Conservation (phyloP, 2,113 vertebrate species). For the Cygnus buccinator region DNA sequence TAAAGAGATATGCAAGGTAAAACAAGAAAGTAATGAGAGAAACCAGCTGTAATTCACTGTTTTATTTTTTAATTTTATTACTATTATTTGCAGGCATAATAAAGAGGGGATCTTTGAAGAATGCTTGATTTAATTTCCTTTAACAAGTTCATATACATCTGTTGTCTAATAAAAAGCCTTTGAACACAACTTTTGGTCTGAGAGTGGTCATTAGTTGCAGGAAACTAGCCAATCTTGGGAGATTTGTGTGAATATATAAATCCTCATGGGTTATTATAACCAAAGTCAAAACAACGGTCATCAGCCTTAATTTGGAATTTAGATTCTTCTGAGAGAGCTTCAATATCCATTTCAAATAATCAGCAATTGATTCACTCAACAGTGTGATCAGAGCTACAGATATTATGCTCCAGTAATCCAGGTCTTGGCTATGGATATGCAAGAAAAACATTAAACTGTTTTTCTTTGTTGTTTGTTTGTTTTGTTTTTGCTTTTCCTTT, state of each 20-base stretch:
- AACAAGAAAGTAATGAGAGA: neutral
- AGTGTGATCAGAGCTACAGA: neutral
- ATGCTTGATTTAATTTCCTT: neutral
- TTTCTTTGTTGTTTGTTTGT: too few relatives aligned
- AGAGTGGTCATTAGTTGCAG: neutral
- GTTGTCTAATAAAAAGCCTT: neutral
- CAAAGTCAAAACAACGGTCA: neutral
- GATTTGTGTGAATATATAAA: neutral
- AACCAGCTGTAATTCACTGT: rapidly evolving
- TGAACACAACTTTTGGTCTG: neutral
- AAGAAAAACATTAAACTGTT: neutral
- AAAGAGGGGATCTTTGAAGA: neutral
- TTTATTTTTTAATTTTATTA: neutral
- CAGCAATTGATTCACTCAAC: neutral
- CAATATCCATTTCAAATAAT: constrained; percentile 19
- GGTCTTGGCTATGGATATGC: neutral
- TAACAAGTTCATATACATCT: neutral
- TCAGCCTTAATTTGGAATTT: neutral
- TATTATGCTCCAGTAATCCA: neutral
- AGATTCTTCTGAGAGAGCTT: neutral
- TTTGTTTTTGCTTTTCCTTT: neutral
- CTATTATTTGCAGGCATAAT: neutral
- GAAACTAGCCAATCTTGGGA: neutral
- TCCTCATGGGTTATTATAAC: neutral
- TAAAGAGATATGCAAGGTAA: neutral